These are phyloP conservation scores for Pseudochaenichthys georgianus DNA, from an alignment of 2,797 vertebrate species.

Conservation along the genomic window DNA sequence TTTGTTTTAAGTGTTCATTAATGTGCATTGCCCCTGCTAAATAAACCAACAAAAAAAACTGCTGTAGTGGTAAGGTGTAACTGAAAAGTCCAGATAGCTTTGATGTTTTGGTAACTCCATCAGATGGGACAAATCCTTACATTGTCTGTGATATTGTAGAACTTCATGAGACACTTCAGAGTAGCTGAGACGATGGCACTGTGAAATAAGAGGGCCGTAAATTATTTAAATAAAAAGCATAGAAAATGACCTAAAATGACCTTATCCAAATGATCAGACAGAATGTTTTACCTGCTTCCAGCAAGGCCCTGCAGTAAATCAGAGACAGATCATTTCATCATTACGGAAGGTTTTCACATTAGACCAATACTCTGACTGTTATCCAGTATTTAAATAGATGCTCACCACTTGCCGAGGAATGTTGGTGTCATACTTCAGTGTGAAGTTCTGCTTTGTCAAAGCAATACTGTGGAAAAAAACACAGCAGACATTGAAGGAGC, in stretches of 20 bases:
- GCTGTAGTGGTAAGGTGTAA: too few relatives aligned
- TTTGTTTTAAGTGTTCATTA: too few relatives aligned
- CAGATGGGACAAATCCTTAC: slow-evolving; percentile 60
- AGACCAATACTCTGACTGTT: not conserved
- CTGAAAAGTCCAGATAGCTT: too few relatives aligned
- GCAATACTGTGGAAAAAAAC: slow-evolving; percentile 80
- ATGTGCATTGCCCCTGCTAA: too few relatives aligned
- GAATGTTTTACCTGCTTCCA: slow-evolving; percentile 85
- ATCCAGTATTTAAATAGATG: not conserved
- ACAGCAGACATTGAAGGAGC: not conserved
- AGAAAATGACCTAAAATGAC: not conserved
- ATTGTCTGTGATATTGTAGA: slow-evolving; percentile 88
- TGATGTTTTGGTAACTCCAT: too few relatives aligned
- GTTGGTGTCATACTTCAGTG: slow-evolving; percentile 90
- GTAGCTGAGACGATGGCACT: slow-evolving; percentile 90
- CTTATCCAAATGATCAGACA: accelerated
- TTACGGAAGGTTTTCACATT: not conserved
- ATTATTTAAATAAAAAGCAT: not conserved
- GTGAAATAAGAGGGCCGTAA: not conserved
- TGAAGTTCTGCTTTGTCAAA: slow-evolving; percentile 90
- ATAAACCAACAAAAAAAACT: too few relatives aligned
- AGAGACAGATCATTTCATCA: slow-evolving; percentile 31
- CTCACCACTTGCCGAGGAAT: slow-evolving; percentile 91
- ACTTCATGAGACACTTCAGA: slow-evolving; percentile 88
- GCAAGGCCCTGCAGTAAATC: slow-evolving; percentile 83